Conservation (phyloP, 2,113 vertebrate genomes). For the Cyprinodon variegatus region DNA sequence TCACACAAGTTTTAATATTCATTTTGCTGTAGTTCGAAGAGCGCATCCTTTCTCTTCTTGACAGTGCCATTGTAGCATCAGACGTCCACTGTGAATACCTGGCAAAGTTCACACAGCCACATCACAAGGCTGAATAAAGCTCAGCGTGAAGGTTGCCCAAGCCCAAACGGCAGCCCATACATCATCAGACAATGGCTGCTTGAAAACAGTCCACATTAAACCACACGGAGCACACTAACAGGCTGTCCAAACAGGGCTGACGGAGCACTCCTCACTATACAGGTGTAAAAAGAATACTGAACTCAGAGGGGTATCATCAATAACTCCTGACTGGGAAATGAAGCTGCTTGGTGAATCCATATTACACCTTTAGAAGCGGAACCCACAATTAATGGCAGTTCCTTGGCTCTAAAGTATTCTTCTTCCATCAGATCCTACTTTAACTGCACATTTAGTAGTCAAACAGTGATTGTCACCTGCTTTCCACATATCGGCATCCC, state of each 20-base stretch:
- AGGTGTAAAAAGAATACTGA: constrained; percentile 45
- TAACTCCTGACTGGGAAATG: constrained; percentile 48
- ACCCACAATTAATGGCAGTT: constrained; percentile 28
- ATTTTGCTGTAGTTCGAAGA: constrained; percentile 10
- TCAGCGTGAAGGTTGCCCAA: constrained; percentile 51
- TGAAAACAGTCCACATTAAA: constrained; percentile 46
- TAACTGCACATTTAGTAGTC: not conserved
- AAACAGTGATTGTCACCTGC: not conserved
- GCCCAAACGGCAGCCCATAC: constrained; percentile 60
- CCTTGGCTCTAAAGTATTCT: constrained; percentile 14
- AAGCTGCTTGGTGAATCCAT: constrained; percentile 49
- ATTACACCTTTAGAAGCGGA: constrained; percentile 53
- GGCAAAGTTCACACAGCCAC: constrained; percentile 47
- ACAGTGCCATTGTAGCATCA: constrained; percentile 41
- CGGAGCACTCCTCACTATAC: constrained; percentile 41
- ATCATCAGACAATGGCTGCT: constrained; percentile 71
- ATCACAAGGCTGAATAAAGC: constrained; percentile 61
- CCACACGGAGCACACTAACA: constrained; percentile 47
- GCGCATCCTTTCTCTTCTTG: constrained; percentile 16
- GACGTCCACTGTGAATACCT: constrained; percentile 35
- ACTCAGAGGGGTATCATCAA: constrained; percentile 57
- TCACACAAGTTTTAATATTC: constrained; percentile 2
- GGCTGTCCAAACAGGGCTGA: constrained; percentile 52
- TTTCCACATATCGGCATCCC: not conserved
- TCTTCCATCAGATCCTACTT: not conserved